Evolutionary conservation across 2,888 invertebrate species (phyloP).

Genomic region (Drosophila fulvimacula): DNA sequence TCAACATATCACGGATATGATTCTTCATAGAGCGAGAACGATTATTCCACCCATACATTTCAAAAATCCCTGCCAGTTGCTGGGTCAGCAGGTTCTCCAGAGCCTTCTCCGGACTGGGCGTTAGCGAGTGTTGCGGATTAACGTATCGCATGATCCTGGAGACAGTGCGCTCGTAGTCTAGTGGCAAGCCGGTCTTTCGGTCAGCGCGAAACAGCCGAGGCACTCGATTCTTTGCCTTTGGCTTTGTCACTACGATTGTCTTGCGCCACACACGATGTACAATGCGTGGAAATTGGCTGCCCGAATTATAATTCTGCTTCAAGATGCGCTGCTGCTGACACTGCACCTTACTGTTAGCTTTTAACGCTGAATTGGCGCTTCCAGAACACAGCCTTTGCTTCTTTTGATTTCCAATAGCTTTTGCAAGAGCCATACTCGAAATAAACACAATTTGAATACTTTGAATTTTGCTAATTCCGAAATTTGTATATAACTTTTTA

Average conservation of each 20-base stretch:
- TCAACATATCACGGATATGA: constrained; percentile 20
- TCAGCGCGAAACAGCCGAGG: constrained; percentile 59
- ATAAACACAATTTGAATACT: constrained; percentile 7
- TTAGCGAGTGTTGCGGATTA: constrained; percentile 45
- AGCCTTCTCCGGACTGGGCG: constrained; percentile 27
- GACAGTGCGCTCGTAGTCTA: constrained; percentile 65
- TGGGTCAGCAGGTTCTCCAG: constrained; percentile 37
- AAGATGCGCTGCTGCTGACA: constrained; percentile 5
- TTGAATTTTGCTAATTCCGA: constrained; percentile 17
- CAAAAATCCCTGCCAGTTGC: constrained; percentile 22
- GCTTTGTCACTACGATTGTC: constrained; percentile 40
- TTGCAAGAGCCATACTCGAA: constrained; percentile 3
- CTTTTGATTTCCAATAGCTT: constrained; percentile 1
- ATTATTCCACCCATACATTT: neutral
- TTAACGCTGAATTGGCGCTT: constrained; percentile 3
- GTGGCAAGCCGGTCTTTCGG: constrained; percentile 54
- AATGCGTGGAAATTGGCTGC: neutral
- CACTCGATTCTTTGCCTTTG: constrained; percentile 26
- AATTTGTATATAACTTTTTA: neutral
- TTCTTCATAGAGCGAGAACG: neutral
- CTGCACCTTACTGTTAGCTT: neutral
- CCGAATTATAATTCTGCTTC: neutral
- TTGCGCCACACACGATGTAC: constrained; percentile 50
- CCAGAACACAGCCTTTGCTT: neutral
- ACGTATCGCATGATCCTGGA: constrained; percentile 62